Evolutionary conservation across 2,888 invertebrate species (phyloP), one percentile per base, ranked within the genome.

Genomic region (Pteria penguin): DNA sequence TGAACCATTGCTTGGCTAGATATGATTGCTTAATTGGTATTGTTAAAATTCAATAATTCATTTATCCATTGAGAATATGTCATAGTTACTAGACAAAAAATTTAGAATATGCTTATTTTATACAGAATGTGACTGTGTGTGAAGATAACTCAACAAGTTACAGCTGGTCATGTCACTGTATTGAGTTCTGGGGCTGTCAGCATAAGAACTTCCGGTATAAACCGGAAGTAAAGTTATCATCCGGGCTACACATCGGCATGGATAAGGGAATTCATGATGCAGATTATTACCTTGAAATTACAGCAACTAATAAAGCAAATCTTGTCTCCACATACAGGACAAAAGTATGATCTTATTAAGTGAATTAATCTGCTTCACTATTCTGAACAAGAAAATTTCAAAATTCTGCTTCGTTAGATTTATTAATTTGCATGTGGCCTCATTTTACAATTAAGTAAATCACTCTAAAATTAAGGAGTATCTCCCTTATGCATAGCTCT

Each of bases 241-340:
- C 84, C 14, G 45, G 45, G 18, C 18, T 45, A 18, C 18, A 45
- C 45, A 45, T 45, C 11, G 45, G 45, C 8, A 45, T 45, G 45
- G 31, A 84, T n/a, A 57, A 61, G 5, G 86, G 85, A 14, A 74
- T 81, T 3, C 87, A 86, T 71, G 84, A 87, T 32, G 68, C 76
- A 52, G 87, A 87, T 61, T 87, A 84, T 62, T 82, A 65, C 67
- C 76, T 86, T 29, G 80, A 84, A 66, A 77, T 87, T n/a, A 80
- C 76, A n/a, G 85, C 76, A 2, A 75, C 71, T n/a, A 87, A 87
- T 63, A 80, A 73, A 11, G 87, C 86, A 18, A 73, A 74, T 5
- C 69, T 86, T 2, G 65, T 55, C 14, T 75, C 86, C 5, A 72
- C 71, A 5, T n/a, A 70, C 24, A 73, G 58, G 1, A 69, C 32